These are phyloP conservation scores for Odocoileus virginianus DNA, from an alignment of 2,113 vertebrate species.

Conservation along the genomic window DNA sequence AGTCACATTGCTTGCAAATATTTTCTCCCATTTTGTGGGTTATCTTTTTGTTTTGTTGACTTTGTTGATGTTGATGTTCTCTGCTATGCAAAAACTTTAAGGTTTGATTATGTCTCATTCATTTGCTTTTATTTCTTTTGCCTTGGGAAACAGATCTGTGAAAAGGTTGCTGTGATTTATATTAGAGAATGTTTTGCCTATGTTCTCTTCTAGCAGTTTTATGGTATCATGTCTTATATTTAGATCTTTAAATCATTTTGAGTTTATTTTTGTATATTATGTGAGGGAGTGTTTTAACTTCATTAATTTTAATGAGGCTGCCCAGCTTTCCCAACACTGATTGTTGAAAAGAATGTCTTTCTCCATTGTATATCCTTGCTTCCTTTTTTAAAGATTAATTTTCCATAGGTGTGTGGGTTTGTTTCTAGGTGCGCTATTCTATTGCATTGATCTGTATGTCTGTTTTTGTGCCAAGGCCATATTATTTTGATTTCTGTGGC, in stretches of 20 bases:
- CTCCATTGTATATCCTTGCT: background rate
- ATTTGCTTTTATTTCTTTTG: background rate
- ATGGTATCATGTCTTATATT: background rate
- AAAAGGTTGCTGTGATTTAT: background rate
- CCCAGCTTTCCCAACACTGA: background rate
- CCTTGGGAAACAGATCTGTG: background rate
- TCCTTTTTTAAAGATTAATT: background rate
- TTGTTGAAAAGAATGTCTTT: background rate
- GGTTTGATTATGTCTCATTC: background rate
- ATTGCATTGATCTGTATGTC: background rate
- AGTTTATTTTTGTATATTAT: background rate
- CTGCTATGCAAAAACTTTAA: background rate
- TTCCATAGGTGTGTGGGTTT: background rate
- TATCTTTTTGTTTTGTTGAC: background rate
- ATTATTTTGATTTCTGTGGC: background rate
- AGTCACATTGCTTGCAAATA: background rate
- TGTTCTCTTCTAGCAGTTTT: background rate
- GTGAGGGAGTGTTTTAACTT: background rate
- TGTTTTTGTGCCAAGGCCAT: background rate
- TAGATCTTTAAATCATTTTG: background rate
- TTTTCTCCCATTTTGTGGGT: background rate
- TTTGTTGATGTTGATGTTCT: background rate
- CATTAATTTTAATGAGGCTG: background rate
- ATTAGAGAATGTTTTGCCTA: background rate
- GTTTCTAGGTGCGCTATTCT: background rate